Evolutionary conservation across 64 coral and sea anemone species (phyloP).

Genomic region (Montipora capricornis): DNA sequence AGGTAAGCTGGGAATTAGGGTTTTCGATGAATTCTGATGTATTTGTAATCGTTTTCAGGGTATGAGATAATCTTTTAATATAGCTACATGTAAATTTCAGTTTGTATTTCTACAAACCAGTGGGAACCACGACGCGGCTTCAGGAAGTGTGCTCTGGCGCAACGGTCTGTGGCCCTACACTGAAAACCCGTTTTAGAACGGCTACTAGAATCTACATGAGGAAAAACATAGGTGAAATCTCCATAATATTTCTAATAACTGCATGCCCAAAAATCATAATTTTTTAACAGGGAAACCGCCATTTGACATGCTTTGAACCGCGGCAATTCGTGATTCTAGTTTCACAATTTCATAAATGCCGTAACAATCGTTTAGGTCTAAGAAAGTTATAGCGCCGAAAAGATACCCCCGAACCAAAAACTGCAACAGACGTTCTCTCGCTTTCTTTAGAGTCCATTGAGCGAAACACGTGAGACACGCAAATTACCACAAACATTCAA

Average conservation of each 20-base stretch:
- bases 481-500: too few species aligned
- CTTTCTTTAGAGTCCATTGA: too few species aligned
- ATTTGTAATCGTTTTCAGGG: background rate
- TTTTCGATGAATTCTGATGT: background rate
- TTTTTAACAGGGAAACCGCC: background rate
- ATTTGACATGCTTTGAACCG: background rate
- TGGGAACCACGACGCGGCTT: background rate
- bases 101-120: background rate
- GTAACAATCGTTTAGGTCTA: background rate
- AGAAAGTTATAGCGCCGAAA: too few species aligned
- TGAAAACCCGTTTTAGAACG: background rate
- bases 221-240: background rate
- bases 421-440: too few species aligned
- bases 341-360: background rate
- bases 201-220: background rate
- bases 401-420: too few species aligned
- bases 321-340: background rate
- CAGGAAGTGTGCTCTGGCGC: background rate
- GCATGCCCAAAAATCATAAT: background rate
- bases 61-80: background rate
- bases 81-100: background rate
- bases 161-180: background rate
- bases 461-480: too few species aligned
- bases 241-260: background rate
- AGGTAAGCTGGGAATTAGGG: background rate